Percentiles rank a stretch among this genome's conserved stretches.
Evolutionary conservation across 2,113 vertebrate genomes (phyloP).

Genomic region (Triplophysa rosa): DNA sequence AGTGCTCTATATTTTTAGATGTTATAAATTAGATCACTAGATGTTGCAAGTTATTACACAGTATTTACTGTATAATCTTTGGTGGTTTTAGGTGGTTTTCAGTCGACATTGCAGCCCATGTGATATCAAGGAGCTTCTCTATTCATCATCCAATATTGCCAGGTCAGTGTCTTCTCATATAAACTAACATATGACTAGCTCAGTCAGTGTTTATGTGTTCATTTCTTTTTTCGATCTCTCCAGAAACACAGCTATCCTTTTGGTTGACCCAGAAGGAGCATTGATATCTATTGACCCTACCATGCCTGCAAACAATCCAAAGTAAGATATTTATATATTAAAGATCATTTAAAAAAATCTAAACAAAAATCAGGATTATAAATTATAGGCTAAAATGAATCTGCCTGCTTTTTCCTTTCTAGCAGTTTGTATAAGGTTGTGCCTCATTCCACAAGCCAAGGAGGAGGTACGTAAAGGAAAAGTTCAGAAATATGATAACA

Average conservation of each 20-base stretch:
- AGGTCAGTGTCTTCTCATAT: slow-evolving; percentile 61
- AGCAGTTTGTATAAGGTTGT: slow-evolving; percentile 92
- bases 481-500: background rate
- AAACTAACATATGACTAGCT: background rate
- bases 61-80: background rate
- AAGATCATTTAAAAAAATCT: too few species aligned
- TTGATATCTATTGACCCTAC: slow-evolving; percentile 93
- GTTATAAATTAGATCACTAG: background rate
- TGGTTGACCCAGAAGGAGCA: slow-evolving; percentile 85
- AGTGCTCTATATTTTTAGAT: background rate
- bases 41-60: background rate
- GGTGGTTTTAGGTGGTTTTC: slow-evolving; percentile 72
- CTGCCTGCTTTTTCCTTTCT: background rate
- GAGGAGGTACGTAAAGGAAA: slow-evolving; percentile 76
- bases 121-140: slow-evolving; percentile 80
- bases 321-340: slow-evolving; percentile 66
- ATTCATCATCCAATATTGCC: slow-evolving; percentile 76
- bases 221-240: slow-evolving; percentile 24
- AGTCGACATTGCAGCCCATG: slow-evolving; percentile 77
- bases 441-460: slow-evolving; percentile 78
- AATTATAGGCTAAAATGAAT: background rate
- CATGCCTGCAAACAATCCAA: slow-evolving; percentile 89
- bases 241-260: slow-evolving; percentile 89
- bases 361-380: background rate
- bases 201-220: background rate